Base-by-base conservation (phyloP, 2,113 vertebrate species). In the Festucalex cinctus region DNA sequence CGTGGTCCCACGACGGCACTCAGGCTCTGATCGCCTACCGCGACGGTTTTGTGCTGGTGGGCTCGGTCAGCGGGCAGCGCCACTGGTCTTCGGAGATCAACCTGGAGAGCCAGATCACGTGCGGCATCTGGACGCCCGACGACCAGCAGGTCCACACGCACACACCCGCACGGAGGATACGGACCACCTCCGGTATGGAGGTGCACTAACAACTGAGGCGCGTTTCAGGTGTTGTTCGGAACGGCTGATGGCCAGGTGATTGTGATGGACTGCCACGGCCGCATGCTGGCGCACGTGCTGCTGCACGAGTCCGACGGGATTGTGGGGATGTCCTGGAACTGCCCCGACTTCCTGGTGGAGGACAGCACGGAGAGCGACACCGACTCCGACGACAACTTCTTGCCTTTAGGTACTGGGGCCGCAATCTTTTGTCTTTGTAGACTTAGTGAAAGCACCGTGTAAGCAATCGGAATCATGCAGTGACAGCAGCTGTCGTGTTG, bases 1-100 rank as follows among this genome's bases (percentile, higher is more conserved):
- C 97, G 0, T 99, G 97, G 97, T 98, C 97, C 83, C 97, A 99
- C 9, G 97, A 99, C 70, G 97, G 97, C 60, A 99, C 97, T 58
- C 97, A 99, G 80, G 97, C 97, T 0, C 93, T 99, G 53, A 99
- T 99, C 68, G 98, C 97, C 1, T 99, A 99, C 65, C 91, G 97
- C 82, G 97, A 99, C 71, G 97, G 97, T 54, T 99, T 99, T 75
- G 97, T 99, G 69, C 89, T 99, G 73, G 97, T 99, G 0, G 97
- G 97, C 69, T 99, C 97, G 16, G 97, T 99, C 75, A 99, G 97
- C 0, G 97, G 97, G 63, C 97, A 99, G n/a, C 94, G 97, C 73
- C 97, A 99, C 85, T 99, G 97, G 97, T 99, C 97, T 67, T 99
- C 97, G 3, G 97, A 99, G 89, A 99, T 99, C 74, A 99, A 98